Evolutionary conservation across 1,140 invertebrate species (phyloP).

Genomic region (Drosophila parabipectinata): DNA sequence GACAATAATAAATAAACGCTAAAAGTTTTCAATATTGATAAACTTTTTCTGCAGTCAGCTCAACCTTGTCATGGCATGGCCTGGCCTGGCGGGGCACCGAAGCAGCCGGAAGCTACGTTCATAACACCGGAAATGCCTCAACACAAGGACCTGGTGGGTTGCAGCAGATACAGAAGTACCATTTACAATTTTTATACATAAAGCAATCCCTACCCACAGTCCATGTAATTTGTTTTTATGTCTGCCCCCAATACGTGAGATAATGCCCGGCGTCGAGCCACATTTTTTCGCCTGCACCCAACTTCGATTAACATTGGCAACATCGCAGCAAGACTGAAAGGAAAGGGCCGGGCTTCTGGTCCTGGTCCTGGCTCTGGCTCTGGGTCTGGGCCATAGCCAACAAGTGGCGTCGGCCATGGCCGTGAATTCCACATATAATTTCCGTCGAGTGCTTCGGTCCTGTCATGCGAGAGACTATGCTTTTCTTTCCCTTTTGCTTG

Average conservation of each 20-base stretch:
- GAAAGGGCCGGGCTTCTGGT: not conserved
- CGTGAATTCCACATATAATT: conserved; percentile 77
- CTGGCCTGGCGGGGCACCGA: conserved; percentile 3
- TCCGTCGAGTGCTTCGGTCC: conserved; percentile 29
- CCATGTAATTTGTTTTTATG: conserved; percentile 80
- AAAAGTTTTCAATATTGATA: conserved; percentile 77
- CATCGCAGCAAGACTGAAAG: conserved; percentile 33
- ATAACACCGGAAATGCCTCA: conserved; percentile 76
- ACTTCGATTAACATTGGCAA: conserved; percentile 81
- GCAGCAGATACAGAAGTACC: conserved; percentile 43
- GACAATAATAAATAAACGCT: conserved; percentile 65
- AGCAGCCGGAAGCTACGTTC: conserved; percentile 61
- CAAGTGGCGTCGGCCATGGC: conserved; percentile 67
- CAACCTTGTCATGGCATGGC: conserved; percentile 4
- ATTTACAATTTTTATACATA: conserved; percentile 79
- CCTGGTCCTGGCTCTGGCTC: not conserved
- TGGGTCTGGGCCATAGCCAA: conserved; percentile 40
- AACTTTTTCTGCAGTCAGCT: conserved; percentile 66
- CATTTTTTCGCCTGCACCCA: conserved; percentile 49
- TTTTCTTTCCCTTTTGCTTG: conserved; percentile 22
- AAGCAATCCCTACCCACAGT: conserved; percentile 47
- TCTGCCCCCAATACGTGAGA: conserved; percentile 77
- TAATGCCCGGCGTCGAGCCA: conserved; percentile 64
- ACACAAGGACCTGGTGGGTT: conserved; percentile 20
- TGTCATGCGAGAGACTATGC: conserved; percentile 44